These are phyloP conservation scores for Oreochromis niloticus DNA, from an alignment of 2,113 vertebrate species.

Conservation along the genomic window DNA sequence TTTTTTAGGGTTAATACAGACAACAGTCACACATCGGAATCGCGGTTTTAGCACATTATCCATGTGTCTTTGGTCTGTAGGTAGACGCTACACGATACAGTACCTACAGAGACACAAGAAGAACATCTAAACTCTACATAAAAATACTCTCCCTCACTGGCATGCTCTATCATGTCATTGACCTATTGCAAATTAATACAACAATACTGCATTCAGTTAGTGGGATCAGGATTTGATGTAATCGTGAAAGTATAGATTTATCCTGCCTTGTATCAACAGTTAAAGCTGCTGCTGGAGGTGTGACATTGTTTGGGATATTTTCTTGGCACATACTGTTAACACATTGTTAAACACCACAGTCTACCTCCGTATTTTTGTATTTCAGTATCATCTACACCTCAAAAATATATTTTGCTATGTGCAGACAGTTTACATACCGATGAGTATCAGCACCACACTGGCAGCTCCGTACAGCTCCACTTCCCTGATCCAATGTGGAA, in stretches of 20 bases:
- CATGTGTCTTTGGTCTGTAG: background rate
- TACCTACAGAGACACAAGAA: background rate
- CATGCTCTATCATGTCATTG: background rate
- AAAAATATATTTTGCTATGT: background rate
- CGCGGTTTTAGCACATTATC: background rate
- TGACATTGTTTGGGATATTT: background rate
- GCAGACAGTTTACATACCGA: constrained; percentile 73
- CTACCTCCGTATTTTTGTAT: background rate
- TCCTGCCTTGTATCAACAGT: background rate
- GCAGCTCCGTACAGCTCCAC: constrained; percentile 88
- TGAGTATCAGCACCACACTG: constrained; percentile 87
- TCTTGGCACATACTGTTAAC: rapidly evolving
- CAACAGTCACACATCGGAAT: background rate
- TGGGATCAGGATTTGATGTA: background rate
- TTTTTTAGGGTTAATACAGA: background rate
- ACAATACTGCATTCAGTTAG: background rate
- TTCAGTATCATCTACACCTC: background rate
- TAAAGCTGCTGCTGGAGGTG: background rate
- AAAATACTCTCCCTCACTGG: background rate
- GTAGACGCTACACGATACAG: rapidly evolving
- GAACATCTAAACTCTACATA: background rate
- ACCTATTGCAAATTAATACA: background rate
- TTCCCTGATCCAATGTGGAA: constrained; percentile 89
- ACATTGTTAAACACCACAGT: background rate
- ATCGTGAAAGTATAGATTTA: background rate